These are phyloP conservation scores for Dipus sagitta DNA, from an alignment of 2,797 vertebrate species.

Conservation along the genomic window DNA sequence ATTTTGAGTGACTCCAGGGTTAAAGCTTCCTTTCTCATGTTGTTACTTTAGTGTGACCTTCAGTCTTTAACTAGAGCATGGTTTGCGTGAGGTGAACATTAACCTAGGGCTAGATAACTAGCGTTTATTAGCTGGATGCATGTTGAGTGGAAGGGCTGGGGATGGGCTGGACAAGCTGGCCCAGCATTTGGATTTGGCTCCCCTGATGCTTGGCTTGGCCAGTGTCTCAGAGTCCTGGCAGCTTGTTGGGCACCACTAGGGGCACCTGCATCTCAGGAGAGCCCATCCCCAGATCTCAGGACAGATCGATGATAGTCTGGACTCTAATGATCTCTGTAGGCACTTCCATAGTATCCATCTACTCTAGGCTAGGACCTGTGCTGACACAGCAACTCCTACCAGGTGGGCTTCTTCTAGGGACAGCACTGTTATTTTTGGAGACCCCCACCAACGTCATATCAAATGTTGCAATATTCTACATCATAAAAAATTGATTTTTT, in stretches of 20 bases:
- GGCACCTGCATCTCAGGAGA: background rate
- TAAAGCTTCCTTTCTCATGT: constrained; percentile 33
- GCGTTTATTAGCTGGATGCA: constrained; percentile 33
- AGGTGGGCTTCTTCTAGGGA: too few species aligned
- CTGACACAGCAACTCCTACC: too few species aligned
- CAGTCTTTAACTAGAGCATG: constrained; percentile 35
- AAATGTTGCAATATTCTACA: background rate
- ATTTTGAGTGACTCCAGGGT: background rate
- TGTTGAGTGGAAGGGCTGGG: background rate
- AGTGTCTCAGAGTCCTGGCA: background rate
- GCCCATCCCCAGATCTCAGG: too few species aligned
- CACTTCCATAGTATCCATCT: too few species aligned
- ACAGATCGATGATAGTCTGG: too few species aligned
- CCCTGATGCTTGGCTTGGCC: background rate
- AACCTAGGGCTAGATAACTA: background rate
- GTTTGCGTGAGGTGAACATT: constrained; percentile 53
- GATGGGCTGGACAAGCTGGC: background rate
- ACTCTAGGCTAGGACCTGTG: too few species aligned
- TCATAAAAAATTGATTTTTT: background rate
- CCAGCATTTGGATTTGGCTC: background rate
- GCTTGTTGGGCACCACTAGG: background rate
- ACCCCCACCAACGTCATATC: accelerated
- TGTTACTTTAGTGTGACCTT: constrained; percentile 59
- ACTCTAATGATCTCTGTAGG: too few species aligned
- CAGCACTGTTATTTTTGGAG: background rate